These are phyloP conservation scores for Idaea biselata DNA, from an alignment of 2,888 invertebrate genomes.

Conservation along the genomic window DNA sequence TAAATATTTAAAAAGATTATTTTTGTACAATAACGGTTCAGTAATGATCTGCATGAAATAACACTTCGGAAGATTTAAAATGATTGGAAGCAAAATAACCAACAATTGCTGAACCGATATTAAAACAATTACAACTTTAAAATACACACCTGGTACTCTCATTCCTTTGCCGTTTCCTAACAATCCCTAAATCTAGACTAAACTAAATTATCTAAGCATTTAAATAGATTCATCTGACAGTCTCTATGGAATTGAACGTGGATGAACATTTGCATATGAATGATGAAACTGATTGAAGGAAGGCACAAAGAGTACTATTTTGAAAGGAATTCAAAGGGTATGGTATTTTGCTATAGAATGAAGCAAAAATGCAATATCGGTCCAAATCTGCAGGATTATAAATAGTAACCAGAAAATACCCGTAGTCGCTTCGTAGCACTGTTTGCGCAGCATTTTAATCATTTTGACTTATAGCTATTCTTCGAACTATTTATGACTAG, in stretches of 20 bases:
- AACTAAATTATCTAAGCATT: background rate
- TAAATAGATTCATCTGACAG: conserved; percentile 2
- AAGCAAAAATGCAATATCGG: background rate
- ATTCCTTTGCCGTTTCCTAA: background rate
- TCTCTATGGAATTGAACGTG: background rate
- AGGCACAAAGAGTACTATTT: background rate
- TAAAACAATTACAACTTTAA: too few relatives aligned
- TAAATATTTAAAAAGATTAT: too few relatives aligned
- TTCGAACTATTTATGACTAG: too few relatives aligned
- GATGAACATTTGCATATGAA: conserved; percentile 13
- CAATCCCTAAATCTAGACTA: background rate
- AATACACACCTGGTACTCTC: background rate
- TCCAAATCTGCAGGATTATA: background rate
- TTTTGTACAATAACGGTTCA: too few relatives aligned
- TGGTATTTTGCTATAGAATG: background rate
- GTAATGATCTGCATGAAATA: too few relatives aligned
- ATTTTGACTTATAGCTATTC: too few relatives aligned
- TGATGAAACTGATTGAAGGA: conserved; percentile 12
- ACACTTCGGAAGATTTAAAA: too few relatives aligned
- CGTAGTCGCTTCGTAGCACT: too few relatives aligned
- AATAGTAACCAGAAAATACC: too few relatives aligned
- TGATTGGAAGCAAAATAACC: too few relatives aligned
- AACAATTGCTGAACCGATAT: too few relatives aligned
- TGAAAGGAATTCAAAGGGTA: background rate
- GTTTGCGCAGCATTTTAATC: too few relatives aligned